phyloP scores from a whole-genome alignment of 2,888 invertebrate genomes.

The Cephus pulcher region DNA sequence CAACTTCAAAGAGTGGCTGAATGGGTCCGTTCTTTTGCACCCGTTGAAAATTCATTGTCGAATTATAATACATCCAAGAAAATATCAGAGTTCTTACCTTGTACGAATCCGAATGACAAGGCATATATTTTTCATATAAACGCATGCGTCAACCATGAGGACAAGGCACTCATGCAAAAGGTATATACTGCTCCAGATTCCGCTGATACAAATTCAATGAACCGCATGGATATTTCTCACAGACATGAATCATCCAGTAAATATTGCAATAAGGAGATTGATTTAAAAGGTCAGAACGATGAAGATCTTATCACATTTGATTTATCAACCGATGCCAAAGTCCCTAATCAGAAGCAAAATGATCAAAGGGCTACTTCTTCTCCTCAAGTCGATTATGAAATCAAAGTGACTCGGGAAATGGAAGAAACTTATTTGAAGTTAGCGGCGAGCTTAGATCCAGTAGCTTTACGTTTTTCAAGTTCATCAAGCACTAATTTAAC shows the following conservation, averaged over 20 bases:
- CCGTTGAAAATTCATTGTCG: constrained; percentile 31
- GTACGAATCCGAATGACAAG: neutral
- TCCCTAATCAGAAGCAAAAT: neutral
- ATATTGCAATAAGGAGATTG: neutral
- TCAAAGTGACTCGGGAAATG: constrained; percentile 61
- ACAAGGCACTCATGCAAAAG: no score
- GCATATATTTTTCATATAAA: neutral
- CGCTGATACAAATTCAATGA: no score
- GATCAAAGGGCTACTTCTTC: neutral
- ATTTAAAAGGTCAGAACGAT: constrained; percentile 16
- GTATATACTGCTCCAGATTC: no score
- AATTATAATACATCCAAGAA: constrained; percentile 21
- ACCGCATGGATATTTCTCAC: neutral
- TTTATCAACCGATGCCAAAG: constrained; percentile 45
- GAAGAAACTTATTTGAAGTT: constrained; percentile 62
- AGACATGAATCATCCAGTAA: neutral
- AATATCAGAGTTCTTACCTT: neutral
- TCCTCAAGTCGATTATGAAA: constrained; percentile 46
- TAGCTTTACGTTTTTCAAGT: constrained; percentile 42
- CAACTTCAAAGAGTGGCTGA: constrained; percentile 80
- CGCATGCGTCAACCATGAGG: no score
- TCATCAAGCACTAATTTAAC: constrained; percentile 51
- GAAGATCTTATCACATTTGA: constrained; percentile 58
- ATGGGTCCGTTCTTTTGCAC: constrained; percentile 74
- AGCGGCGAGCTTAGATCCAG: constrained; percentile 59